Conservation (phyloP, 2,113 vertebrate species). For the Sceloporus tristichus region DNA sequence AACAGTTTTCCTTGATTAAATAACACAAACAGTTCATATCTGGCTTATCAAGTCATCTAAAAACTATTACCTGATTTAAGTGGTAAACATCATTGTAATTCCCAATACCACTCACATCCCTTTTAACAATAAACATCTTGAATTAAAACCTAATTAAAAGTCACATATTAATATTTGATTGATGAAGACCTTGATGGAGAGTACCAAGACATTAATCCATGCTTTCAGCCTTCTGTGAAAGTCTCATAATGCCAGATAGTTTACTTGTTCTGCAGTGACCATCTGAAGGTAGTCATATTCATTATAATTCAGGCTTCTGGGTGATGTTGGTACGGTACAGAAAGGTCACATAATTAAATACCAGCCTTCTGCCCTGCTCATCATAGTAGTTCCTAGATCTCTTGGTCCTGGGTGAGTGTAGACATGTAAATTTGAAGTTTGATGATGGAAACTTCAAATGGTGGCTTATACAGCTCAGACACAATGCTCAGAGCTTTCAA, state of each 20-base stretch:
- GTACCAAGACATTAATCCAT: neutral
- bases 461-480: no score
- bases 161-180: constrained; percentile 30
- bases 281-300: neutral
- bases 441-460: neutral
- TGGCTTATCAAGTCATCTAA: constrained; percentile 14
- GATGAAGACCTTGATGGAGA: constrained; percentile 25
- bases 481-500: neutral
- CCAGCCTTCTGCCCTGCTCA: no score
- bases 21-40: constrained; percentile 6
- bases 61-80: neutral
- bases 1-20: constrained; percentile 18
- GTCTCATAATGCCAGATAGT: neutral
- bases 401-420: no score
- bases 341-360: neutral
- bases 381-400: neutral
- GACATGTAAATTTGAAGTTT: neutral
- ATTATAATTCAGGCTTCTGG: neutral
- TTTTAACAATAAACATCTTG: constrained; percentile 24
- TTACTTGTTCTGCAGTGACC: neutral
- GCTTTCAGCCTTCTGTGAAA: neutral
- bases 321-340: no score
- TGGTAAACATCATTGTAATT: constrained; percentile 24
- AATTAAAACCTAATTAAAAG: constrained; percentile 28
- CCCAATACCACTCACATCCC: neutral